phyloP scores from a whole-genome alignment of 2,113 vertebrate genomes.

The Haemorhous mexicanus region DNA sequence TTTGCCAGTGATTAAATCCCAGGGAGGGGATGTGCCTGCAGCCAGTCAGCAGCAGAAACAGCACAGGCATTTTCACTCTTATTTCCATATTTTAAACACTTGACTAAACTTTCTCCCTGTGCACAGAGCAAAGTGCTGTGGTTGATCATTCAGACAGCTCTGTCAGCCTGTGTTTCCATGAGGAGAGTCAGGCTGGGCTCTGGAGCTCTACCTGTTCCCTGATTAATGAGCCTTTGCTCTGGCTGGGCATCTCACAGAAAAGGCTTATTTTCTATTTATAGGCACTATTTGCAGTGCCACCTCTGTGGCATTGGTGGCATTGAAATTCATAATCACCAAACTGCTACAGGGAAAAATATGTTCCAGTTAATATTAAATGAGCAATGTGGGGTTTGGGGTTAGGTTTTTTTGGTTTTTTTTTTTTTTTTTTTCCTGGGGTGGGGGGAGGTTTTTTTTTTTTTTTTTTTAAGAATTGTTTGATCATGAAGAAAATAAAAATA shows the following conservation, averaged over 20 bases:
- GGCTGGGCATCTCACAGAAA: not conserved
- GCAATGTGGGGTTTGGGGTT: not conserved
- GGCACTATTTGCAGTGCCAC: not conserved
- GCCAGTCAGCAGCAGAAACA: not conserved
- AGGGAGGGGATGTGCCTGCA: not conserved
- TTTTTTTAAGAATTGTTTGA: not conserved
- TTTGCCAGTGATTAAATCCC: not conserved
- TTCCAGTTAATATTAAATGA: constrained; percentile 6
- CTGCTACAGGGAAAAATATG: constrained; percentile 21
- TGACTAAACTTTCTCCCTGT: not conserved
- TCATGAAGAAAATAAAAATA: constrained; percentile 21
- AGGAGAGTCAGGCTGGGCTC: not conserved
- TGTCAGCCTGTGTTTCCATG: not conserved
- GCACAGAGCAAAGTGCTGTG: not conserved
- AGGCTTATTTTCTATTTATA: not conserved
- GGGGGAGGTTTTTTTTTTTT: not conserved
- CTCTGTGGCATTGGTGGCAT: not conserved
- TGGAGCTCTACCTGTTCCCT: not conserved
- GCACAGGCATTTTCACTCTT: not conserved
- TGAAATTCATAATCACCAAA: not conserved
- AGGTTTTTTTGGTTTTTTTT: not conserved
- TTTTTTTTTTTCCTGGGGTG: not conserved
- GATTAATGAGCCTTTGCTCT: not conserved
- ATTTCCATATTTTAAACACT: constrained; percentile 9
- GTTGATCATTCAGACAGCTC: not conserved